Evolutionary conservation across 2,888 invertebrate species (phyloP).

Genomic region (Drosophila demipolita): DNA sequence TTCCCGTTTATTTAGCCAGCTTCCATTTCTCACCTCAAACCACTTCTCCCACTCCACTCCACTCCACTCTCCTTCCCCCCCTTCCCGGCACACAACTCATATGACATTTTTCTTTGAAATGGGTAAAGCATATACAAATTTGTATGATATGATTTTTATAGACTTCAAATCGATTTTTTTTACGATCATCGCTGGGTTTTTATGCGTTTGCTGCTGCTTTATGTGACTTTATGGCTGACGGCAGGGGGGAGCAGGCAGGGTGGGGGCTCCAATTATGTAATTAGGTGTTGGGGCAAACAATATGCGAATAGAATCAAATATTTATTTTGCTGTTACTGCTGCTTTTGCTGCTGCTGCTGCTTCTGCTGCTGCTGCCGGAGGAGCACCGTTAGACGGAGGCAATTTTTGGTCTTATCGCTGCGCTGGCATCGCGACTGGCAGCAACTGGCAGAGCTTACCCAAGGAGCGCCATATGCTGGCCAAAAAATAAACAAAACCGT

Average conservation of each 20-base stretch:
- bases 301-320: slow-evolving; percentile 36
- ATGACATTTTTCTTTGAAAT: slow-evolving; percentile 42
- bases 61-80: not conserved
- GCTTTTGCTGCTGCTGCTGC: not conserved
- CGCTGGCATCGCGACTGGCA: slow-evolving; percentile 50
- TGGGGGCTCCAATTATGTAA: slow-evolving; percentile 68
- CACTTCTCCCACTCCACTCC: not conserved
- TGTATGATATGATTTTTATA: slow-evolving; percentile 78
- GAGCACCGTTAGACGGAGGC: slow-evolving; percentile 31
- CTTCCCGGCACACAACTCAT: not conserved
- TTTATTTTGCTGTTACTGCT: slow-evolving; percentile 24
- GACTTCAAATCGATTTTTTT: slow-evolving; percentile 81
- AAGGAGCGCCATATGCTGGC: slow-evolving; percentile 26
- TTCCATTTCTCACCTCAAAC: not conserved
- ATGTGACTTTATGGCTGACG: slow-evolving; percentile 63
- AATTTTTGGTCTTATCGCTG: slow-evolving; percentile 48
- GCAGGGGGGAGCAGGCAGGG: slow-evolving; percentile 1
- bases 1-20: slow-evolving; percentile 16
- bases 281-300: slow-evolving; percentile 73
- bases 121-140: slow-evolving; percentile 74
- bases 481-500: slow-evolving; percentile 50
- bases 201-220: slow-evolving; percentile 71
- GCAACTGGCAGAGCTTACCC: slow-evolving; percentile 9
- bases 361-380: not conserved
- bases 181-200: slow-evolving; percentile 72